Percentiles rank a stretch among this genome's conserved stretches.
Evolutionary conservation across 2,888 invertebrate species (phyloP).

Genomic region (Limenitis camilla): DNA sequence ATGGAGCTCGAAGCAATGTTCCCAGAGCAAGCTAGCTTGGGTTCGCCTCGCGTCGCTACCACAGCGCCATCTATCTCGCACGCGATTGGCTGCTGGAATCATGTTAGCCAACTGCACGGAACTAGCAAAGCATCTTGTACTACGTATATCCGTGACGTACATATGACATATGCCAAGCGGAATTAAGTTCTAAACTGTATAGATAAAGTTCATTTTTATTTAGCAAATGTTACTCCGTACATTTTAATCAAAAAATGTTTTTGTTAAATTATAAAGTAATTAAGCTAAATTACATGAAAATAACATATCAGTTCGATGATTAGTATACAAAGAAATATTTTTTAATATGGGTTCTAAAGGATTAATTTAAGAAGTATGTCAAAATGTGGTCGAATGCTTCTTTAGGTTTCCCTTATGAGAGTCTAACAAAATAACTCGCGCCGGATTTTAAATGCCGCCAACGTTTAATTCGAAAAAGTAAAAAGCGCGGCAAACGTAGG

Average conservation of each 20-base stretch:
- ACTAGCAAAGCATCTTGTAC: constrained; percentile 48
- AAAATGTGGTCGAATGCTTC: constrained; percentile 63
- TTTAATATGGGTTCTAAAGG: constrained; percentile 35
- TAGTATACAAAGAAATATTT: constrained; percentile 38
- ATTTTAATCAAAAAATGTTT: constrained; percentile 58
- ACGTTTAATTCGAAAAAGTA: constrained; percentile 63
- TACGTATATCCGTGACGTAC: constrained; percentile 70
- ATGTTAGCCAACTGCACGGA: constrained; percentile 51
- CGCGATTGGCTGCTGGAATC: constrained; percentile 53
- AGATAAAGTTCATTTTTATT: constrained; percentile 27
- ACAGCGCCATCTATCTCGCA: constrained; percentile 60
- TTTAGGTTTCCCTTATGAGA: constrained; percentile 53
- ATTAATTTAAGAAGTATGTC: constrained; percentile 64
- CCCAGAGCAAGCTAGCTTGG: constrained; percentile 70
- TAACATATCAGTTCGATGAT: constrained; percentile 17
- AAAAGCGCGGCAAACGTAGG: constrained; percentile 70
- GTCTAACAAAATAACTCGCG: constrained; percentile 65
- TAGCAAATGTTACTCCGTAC: constrained; percentile 41
- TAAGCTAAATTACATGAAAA: constrained; percentile 27
- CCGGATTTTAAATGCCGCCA: constrained; percentile 70
- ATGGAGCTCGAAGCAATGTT: constrained; percentile 73
- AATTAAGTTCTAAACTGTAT: constrained; percentile 27
- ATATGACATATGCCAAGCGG: constrained; percentile 22
- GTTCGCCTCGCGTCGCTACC: constrained; percentile 66
- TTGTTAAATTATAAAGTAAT: constrained; percentile 43